These are phyloP conservation scores for Battus philenor DNA, from an alignment of 1,140 invertebrate genomes.

Conservation along the genomic window DNA sequence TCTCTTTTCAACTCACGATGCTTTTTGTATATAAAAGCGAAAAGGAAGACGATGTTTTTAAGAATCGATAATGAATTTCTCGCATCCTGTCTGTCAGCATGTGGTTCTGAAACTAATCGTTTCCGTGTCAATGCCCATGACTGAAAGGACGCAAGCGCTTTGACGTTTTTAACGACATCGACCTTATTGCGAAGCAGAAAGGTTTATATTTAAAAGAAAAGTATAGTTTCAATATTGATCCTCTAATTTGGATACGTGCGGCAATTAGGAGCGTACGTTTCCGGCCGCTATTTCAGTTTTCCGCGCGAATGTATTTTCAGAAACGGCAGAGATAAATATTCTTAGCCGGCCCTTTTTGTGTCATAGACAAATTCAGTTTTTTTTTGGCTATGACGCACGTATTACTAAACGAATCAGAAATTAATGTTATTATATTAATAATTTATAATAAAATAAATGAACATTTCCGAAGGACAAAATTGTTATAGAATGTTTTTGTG, in stretches of 20 bases:
- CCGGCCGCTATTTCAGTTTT: slow-evolving; percentile 51
- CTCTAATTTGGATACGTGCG: slow-evolving; percentile 22
- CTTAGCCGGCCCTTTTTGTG: slow-evolving; percentile 20
- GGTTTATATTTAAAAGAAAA: slow-evolving; percentile 13
- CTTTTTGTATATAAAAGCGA: slow-evolving; percentile 20
- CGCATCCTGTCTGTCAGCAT: slow-evolving; percentile 66
- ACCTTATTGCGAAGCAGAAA: slow-evolving; percentile 1
- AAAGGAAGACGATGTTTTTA: slow-evolving; percentile 44
- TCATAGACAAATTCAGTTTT: slow-evolving; percentile 22
- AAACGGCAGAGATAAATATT: slow-evolving; percentile 25
- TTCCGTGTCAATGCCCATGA: slow-evolving; percentile 35
- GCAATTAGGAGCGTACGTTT: slow-evolving; percentile 54
- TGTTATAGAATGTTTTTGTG: too few relatives aligned
- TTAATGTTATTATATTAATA: too few relatives aligned
- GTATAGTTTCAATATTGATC: slow-evolving; percentile 18
- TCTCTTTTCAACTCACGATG: slow-evolving; percentile 22
- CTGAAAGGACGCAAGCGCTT: slow-evolving; percentile 27
- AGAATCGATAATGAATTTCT: slow-evolving; percentile 66
- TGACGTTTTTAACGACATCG: slow-evolving; percentile 1
- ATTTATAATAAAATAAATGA: too few relatives aligned
- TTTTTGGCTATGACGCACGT: slow-evolving; percentile 5
- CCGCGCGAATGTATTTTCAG: slow-evolving; percentile 57
- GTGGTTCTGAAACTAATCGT: slow-evolving; percentile 68
- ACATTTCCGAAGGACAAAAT: too few relatives aligned
- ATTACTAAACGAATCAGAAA: too few relatives aligned